Evolutionary conservation across 2,888 invertebrate species (phyloP).

Genomic region (Nemoura dubitans): DNA sequence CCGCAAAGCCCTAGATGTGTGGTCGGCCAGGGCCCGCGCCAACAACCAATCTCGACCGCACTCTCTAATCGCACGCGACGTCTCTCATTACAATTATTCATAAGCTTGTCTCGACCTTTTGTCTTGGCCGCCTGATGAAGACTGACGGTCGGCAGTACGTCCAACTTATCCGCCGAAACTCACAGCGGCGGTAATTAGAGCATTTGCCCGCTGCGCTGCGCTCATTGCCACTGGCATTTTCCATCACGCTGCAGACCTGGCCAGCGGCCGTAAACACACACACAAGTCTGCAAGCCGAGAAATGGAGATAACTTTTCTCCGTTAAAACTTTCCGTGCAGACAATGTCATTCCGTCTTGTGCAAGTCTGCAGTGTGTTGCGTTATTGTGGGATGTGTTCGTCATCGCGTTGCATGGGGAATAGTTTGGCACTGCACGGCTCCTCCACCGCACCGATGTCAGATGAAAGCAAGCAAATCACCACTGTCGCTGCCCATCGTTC

Average conservation of each 20-base stretch:
- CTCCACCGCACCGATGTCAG: not conserved
- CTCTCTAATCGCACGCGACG: not conserved
- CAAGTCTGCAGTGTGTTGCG: not conserved
- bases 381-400: not conserved
- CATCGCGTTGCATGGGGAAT: not conserved
- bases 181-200: not conserved
- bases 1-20: not conserved
- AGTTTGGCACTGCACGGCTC: not conserved
- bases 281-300: not conserved
- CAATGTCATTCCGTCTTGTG: not conserved
- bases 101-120: slow-evolving; percentile 8
- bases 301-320: not conserved
- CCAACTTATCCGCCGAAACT: not conserved
- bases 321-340: not conserved
- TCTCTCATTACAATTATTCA: slow-evolving; percentile 27
- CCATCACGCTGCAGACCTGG: not conserved
- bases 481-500: not conserved
- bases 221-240: not conserved
- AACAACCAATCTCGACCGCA: not conserved
- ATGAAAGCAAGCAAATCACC: not conserved
- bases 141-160: slow-evolving; percentile 1
- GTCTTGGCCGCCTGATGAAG: not conserved
- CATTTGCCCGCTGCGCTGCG: not conserved
- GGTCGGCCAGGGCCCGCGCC: not conserved
- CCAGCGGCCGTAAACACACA: not conserved